Percentiles rank a stretch among this genome's conserved stretches.
phyloP scores from a whole-genome alignment of 2,797 vertebrate species.

The Argentina silus region DNA sequence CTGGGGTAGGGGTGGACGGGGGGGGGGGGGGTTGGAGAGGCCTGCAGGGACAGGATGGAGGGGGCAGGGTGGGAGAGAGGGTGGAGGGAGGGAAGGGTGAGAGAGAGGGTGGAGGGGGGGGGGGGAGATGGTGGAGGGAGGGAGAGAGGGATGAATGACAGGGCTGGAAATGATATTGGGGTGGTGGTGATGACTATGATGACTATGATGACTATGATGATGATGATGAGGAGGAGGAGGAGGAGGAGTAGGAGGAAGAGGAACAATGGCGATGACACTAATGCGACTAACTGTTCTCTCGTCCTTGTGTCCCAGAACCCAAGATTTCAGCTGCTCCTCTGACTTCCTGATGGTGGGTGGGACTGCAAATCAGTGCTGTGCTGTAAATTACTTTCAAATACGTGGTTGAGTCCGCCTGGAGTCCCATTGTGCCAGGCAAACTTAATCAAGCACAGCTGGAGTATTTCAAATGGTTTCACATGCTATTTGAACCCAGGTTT shows the following conservation, averaged over 20 bases:
- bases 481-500: too few relatives aligned
- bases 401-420: too few relatives aligned
- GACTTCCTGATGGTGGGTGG: slow-evolving; percentile 67
- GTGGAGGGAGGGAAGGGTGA: background rate
- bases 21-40: background rate
- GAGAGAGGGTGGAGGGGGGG: background rate
- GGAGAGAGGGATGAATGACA: background rate
- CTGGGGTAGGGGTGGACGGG: slow-evolving; percentile 63
- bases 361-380: background rate
- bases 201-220: background rate
- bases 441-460: too few relatives aligned
- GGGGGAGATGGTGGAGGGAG: background rate
- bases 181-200: background rate
- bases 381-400: too few relatives aligned
- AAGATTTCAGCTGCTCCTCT: slow-evolving; percentile 72
- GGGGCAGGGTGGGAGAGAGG: background rate
- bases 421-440: background rate
- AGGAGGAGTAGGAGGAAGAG: background rate
- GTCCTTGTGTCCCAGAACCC: slow-evolving; percentile 61
- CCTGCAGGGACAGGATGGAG: too few relatives aligned
- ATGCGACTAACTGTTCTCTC: slow-evolving; percentile 9
- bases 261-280: background rate
- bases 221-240: background rate
- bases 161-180: background rate
- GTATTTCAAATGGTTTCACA: too few relatives aligned